Evolutionary conservation across 2,888 invertebrate genomes (phyloP).

Genomic region (Homarus gammarus): DNA sequence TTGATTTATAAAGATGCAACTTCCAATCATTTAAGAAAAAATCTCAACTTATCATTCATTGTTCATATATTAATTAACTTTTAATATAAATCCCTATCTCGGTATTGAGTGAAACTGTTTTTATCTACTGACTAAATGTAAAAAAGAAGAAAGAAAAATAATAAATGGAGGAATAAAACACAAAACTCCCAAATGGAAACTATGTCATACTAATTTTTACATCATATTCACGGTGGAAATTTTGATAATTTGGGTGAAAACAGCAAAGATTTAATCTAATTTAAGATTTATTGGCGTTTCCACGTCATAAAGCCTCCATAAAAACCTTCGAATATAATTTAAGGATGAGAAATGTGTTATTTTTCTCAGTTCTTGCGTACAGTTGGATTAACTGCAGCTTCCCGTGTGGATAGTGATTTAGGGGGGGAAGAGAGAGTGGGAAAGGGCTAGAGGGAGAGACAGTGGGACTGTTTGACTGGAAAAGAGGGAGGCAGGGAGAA

Average conservation of each 20-base stretch:
- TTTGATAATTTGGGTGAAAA: not conserved
- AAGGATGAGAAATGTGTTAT: not conserved
- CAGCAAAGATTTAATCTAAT: conserved; percentile 1
- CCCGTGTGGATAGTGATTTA: conserved; percentile 8
- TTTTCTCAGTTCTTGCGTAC: conserved; percentile 1
- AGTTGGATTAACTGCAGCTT: not conserved
- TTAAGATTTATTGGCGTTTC: not conserved
- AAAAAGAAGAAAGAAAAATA: too few relatives aligned
- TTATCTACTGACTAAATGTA: too few relatives aligned
- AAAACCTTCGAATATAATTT: conserved; percentile 14
- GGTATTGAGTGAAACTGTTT: too few relatives aligned
- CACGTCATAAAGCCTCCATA: not conserved
- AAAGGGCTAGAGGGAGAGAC: not conserved
- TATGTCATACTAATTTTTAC: not conserved
- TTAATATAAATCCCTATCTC: too few relatives aligned
- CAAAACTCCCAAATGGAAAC: too few relatives aligned
- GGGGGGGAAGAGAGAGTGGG: conserved; percentile 4
- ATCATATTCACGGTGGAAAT: not conserved
- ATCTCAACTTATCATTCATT: too few relatives aligned
- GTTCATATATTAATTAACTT: too few relatives aligned
- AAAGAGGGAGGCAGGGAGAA: conserved; percentile 27
- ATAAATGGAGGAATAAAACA: too few relatives aligned
- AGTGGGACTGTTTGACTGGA: not conserved
- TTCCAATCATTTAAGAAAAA: too few relatives aligned
- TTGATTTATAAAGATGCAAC: too few relatives aligned